Evolutionary conservation across 2,113 vertebrate species (phyloP).

Genomic region (Candoia aspera): DNA sequence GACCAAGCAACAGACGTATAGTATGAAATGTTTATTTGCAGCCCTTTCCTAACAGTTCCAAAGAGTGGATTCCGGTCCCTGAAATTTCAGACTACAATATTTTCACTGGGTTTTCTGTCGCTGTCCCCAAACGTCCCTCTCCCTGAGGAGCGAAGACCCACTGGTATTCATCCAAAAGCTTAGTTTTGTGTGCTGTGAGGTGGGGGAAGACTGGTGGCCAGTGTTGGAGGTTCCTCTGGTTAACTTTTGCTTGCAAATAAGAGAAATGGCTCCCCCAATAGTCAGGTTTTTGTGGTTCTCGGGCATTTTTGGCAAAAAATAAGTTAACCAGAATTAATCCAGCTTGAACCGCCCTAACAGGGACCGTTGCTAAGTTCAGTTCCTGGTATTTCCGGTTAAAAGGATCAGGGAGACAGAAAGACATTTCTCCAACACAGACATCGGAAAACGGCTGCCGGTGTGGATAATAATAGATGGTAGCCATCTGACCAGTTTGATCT

Average conservation of each 20-base stretch:
- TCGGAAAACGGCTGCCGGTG: neutral
- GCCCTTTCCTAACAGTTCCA: neutral
- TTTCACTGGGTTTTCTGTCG: neutral
- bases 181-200: neutral
- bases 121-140: neutral
- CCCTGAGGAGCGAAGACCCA: neutral
- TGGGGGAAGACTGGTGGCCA: neutral
- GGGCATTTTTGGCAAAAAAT: neutral
- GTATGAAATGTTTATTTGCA: too few species aligned
- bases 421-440: neutral
- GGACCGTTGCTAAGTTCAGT: neutral
- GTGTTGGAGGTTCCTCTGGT: neutral
- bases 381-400: neutral
- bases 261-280: neutral
- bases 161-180: neutral
- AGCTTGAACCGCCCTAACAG: too few species aligned
- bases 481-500: neutral
- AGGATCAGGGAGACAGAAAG: too few species aligned
- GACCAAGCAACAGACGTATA: neutral
- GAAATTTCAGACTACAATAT: neutral
- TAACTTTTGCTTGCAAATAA: too few species aligned
- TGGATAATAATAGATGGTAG: neutral
- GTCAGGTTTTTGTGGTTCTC: neutral
- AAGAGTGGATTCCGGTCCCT: neutral
- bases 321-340: neutral